A percentile compares a stretch with the other conserved stretches of the same genome.
phyloP scores from a whole-genome alignment of 2,888 invertebrate genomes.

The Epirrita christyi region DNA sequence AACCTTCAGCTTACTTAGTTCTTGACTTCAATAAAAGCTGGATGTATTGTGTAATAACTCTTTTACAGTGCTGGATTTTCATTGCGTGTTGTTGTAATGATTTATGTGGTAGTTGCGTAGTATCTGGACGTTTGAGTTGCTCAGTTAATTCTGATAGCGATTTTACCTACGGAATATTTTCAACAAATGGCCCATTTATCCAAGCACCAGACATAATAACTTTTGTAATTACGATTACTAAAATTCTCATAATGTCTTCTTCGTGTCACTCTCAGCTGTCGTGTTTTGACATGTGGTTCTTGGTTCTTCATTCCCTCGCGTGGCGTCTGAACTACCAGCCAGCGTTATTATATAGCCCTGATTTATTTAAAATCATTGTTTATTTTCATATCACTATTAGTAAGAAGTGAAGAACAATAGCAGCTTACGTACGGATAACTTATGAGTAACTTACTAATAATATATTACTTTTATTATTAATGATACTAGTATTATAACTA shows the following conservation, averaged over 20 bases:
- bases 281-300: conserved; percentile 24
- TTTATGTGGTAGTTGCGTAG: background rate
- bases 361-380: too few relatives aligned
- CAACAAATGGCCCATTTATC: conserved; percentile 77
- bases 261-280: conserved; percentile 17
- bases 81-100: background rate
- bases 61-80: too few relatives aligned
- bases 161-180: conserved; percentile 64
- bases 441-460: too few relatives aligned
- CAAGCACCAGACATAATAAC: conserved; percentile 73
- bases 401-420: too few relatives aligned
- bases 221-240: conserved; percentile 71
- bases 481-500: too few relatives aligned
- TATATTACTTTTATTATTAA: too few relatives aligned
- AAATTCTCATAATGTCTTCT: conserved; percentile 48
- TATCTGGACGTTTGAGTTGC: conserved; percentile 3
- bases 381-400: too few relatives aligned
- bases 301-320: conserved; percentile 17
- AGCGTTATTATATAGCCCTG: background rate
- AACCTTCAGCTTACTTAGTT: too few relatives aligned
- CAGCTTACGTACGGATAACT: too few relatives aligned
- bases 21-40: too few relatives aligned
- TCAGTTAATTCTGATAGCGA: conserved; percentile 13
- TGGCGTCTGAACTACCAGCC: background rate
- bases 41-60: too few relatives aligned